Evolutionary conservation across 2,113 vertebrate species (phyloP).

Genomic region (Pampusana beccarii): DNA sequence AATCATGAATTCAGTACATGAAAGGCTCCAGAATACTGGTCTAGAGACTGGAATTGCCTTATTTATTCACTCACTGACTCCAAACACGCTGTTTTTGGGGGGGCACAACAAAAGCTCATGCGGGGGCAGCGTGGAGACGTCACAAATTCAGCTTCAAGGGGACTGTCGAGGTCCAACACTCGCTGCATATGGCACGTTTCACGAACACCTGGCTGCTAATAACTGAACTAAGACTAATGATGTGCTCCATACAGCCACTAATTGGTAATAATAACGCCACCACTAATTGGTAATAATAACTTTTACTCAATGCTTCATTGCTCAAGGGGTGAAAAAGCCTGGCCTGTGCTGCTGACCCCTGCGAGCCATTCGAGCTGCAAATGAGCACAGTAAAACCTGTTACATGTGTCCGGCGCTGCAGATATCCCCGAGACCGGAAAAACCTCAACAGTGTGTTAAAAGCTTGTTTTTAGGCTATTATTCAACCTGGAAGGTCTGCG

Average conservation of each 20-base stretch:
- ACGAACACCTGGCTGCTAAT: slow-evolving; percentile 49
- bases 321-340: slow-evolving; percentile 41
- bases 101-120: not conserved
- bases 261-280: slow-evolving; percentile 53
- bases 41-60: not conserved
- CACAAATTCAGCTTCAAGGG: fast-evolving
- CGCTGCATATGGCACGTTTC: not conserved
- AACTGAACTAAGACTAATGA: slow-evolving; percentile 43
- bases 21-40: not conserved
- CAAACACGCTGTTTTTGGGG: not conserved
- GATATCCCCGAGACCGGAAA: fast-evolving
- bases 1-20: not conserved
- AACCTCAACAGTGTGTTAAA: not conserved
- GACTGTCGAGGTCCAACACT: not conserved
- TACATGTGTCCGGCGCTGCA: not conserved
- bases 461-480: not conserved
- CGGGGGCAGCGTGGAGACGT: not conserved
- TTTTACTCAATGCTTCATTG: slow-evolving; percentile 50
- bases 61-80: not conserved
- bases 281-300: slow-evolving; percentile 60
- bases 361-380: not conserved
- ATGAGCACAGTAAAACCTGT: not conserved
- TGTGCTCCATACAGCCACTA: slow-evolving; percentile 52
- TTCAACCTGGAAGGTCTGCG: not conserved
- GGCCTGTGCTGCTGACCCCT: slow-evolving; percentile 5